Evolutionary conservation across 64 coral and sea anemone species (phyloP).

Genomic region (Stylophora pistillata): DNA sequence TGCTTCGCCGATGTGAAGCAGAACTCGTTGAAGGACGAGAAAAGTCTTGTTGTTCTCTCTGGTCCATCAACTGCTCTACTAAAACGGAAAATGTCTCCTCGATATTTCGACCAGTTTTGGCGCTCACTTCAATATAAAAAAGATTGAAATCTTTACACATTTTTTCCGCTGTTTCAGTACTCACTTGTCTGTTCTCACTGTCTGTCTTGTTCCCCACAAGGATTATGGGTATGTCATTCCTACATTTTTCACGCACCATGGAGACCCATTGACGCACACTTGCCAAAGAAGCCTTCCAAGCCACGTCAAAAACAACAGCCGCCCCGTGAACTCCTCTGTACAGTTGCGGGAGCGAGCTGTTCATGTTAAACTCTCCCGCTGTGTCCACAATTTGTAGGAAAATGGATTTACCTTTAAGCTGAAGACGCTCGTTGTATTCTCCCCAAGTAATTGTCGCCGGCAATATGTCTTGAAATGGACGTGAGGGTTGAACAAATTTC

Average conservation of each 20-base stretch:
- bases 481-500: conserved; percentile 39
- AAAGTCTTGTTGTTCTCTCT: neutral
- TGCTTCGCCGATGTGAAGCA: neutral
- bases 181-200: neutral
- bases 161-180: conserved; percentile 23
- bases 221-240: conserved; percentile 54
- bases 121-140: conserved; percentile 85
- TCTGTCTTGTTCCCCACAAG: conserved; percentile 90
- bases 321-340: conserved; percentile 62
- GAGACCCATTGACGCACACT: conserved; percentile 55
- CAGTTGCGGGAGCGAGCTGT: conserved; percentile 52
- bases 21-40: neutral
- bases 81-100: conserved; percentile 75
- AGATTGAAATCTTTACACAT: conserved; percentile 32
- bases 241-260: conserved; percentile 38
- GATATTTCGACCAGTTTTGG: conserved; percentile 60
- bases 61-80: conserved; percentile 57
- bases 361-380: conserved; percentile 45
- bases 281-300: conserved; percentile 29
- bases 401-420: conserved; percentile 65
- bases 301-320: conserved; percentile 71
- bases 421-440: conserved; percentile 67
- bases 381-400: conserved; percentile 89
- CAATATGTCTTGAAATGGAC: neutral
- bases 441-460: neutral